phyloP scores from a whole-genome alignment of 2,888 invertebrate genomes.

The Seira musarum region DNA sequence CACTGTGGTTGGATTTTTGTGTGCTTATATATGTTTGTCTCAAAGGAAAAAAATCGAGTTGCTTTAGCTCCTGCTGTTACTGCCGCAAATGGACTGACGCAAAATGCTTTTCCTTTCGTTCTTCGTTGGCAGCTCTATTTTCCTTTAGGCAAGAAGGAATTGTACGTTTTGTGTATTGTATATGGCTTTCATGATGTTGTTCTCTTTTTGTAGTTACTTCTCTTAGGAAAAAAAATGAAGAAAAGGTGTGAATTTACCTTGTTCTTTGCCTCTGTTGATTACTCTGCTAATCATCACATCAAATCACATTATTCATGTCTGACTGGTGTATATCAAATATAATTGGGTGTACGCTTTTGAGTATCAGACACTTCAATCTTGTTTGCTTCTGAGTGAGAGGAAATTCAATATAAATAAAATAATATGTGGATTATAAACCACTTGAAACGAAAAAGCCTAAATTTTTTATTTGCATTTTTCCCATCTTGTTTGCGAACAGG shows the following conservation, averaged over 20 bases:
- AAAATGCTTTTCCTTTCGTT: too few relatives aligned
- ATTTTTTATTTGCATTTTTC: conserved; percentile 17
- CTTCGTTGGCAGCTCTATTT: too few relatives aligned
- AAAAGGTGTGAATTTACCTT: conserved; percentile 59
- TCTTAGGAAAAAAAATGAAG: conserved; percentile 21
- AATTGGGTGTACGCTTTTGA: conserved; percentile 57
- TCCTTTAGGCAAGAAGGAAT: too few relatives aligned
- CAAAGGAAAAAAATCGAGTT: too few relatives aligned
- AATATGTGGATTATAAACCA: conserved; percentile 16
- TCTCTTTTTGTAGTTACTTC: conserved; percentile 20
- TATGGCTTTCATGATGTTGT: neutral
- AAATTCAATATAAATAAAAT: conserved; percentile 23
- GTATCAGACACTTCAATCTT: conserved; percentile 60
- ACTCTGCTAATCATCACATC: conserved; percentile 60
- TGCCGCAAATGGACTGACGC: too few relatives aligned
- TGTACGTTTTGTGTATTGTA: conserved; percentile 10
- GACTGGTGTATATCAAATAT: conserved; percentile 58
- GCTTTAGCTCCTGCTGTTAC: too few relatives aligned
- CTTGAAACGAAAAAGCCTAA: neutral
- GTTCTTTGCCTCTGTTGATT: conserved; percentile 56
- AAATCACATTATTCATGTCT: conserved; percentile 58
- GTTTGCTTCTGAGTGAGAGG: conserved; percentile 44
- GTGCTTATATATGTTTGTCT: too few relatives aligned
- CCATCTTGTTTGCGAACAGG: too few relatives aligned
- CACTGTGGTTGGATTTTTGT: too few relatives aligned